Evolutionary conservation across 2,113 vertebrate genomes (phyloP).

Genomic region (Paradoxurus hermaphroditus): DNA sequence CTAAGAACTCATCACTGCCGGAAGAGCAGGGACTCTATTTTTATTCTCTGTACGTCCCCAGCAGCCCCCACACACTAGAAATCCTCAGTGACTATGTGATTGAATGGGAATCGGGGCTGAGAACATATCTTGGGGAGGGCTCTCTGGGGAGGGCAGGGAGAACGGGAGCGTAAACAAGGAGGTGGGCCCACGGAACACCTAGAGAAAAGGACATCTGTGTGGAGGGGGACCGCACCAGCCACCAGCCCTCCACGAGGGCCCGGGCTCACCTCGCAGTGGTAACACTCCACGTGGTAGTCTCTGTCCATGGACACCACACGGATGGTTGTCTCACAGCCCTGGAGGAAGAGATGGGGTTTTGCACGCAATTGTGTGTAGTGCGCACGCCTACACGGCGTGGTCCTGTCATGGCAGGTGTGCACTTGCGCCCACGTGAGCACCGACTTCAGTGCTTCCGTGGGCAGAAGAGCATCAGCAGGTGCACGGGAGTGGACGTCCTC

Average conservation of each 20-base stretch:
- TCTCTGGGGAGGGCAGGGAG: neutral
- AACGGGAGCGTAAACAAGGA: neutral
- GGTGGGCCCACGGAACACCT: neutral
- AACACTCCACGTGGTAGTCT: slow-evolving; percentile 98
- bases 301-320: slow-evolving; percentile 99
- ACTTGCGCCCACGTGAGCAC: fast-evolving
- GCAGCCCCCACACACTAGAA: neutral
- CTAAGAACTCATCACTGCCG: neutral
- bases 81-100: fast-evolving
- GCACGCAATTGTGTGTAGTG: fast-evolving
- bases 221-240: neutral
- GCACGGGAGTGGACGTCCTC: fast-evolving
- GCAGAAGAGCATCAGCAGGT: fast-evolving
- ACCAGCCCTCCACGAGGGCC: fast-evolving
- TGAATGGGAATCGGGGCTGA: neutral
- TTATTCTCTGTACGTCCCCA: neutral
- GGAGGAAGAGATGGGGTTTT: neutral
- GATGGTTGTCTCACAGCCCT: slow-evolving; percentile 98
- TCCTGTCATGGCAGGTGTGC: fast-evolving
- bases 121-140: no score
- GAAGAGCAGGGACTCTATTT: neutral
- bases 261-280: slow-evolving; percentile 95
- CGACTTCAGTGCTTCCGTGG: fast-evolving
- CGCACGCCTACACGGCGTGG: fast-evolving
- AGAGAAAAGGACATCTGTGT: fast-evolving